phyloP scores from a whole-genome alignment of 1,140 invertebrate genomes.

The Megalonaias nervosa region DNA sequence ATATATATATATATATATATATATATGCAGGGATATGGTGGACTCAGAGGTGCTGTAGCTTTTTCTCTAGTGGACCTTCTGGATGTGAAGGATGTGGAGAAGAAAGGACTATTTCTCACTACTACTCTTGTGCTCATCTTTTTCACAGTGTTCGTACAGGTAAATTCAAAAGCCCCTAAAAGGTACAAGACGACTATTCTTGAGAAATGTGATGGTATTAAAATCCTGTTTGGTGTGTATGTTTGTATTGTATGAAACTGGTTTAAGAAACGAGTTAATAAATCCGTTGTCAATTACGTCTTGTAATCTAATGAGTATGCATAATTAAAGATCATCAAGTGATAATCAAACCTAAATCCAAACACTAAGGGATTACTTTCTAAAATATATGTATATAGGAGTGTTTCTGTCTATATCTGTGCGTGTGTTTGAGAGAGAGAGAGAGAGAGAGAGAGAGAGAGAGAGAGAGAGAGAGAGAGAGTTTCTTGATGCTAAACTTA shows the following conservation, averaged over 20 bases:
- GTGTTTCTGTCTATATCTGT: no score
- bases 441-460: no score
- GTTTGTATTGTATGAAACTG: background rate
- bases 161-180: conserved; percentile 16
- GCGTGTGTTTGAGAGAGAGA: no score
- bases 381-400: no score
- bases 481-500: no score
- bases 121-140: conserved; percentile 95
- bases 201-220: background rate
- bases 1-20: no score
- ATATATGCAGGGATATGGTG: conserved; percentile 87
- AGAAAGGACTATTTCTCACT: conserved; percentile 89
- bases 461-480: no score
- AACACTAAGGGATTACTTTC: no score
- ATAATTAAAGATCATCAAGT: background rate
- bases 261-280: background rate
- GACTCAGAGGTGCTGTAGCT: conserved; percentile 96
- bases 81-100: conserved; percentile 75
- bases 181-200: background rate
- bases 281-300: background rate
- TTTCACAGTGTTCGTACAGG: conserved; percentile 66
- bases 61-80: conserved; percentile 97
- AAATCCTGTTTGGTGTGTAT: background rate
- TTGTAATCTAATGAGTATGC: background rate
- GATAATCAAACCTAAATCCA: no score